Evolutionary conservation across 1,140 invertebrate genomes (phyloP), one percentile per base, ranked within the genome.

Genomic region (Drosophila pandora): DNA sequence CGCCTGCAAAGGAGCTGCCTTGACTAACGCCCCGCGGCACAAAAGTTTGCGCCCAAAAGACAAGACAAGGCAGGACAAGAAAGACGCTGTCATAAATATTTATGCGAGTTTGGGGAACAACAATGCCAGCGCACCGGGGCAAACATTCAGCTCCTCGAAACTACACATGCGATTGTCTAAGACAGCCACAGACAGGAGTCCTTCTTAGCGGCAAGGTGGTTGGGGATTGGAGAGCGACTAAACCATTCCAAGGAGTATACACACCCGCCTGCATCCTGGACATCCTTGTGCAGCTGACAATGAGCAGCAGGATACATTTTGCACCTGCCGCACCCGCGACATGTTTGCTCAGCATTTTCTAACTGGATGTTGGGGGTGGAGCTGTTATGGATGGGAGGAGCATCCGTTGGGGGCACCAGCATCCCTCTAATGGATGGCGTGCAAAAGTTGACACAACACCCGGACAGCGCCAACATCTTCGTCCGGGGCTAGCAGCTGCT

Each of bases 51-150:
- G 45, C 58, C 63, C 59, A 68, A 67, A 52, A 63, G 49, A 69
- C 62, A 64, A 34, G 68, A 62, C 77, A 77, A 59, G 65, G 58
- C 49, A 65, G 25, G 70, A 90, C 77, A 77, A 73, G 74, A 74
- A 90, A 81, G 81, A 81, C 67, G 77, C 88, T 80, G 88, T 89
- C 88, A 90, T 90, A 90, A 90, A 90, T 90, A 90, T 90, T 90
- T 90, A 90, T 90, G 88, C 78, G 88, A 90, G 89, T 85, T 90
- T 85, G 81, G 88, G 83, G 89, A 90, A 83, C 89, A 90, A 81
- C 84, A 89, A 89, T 79, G 75, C 58, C 56, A 81, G 64, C 60
- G 59, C 77, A 68, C 60, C 65, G 69, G 41, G 47, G 41, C 53
- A 65, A 75, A 74, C 45, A 58, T 73, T 55, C 56, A 52, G 43